Evolutionary conservation across 2,113 vertebrate species (phyloP).

Genomic region (Anser cygnoides): DNA sequence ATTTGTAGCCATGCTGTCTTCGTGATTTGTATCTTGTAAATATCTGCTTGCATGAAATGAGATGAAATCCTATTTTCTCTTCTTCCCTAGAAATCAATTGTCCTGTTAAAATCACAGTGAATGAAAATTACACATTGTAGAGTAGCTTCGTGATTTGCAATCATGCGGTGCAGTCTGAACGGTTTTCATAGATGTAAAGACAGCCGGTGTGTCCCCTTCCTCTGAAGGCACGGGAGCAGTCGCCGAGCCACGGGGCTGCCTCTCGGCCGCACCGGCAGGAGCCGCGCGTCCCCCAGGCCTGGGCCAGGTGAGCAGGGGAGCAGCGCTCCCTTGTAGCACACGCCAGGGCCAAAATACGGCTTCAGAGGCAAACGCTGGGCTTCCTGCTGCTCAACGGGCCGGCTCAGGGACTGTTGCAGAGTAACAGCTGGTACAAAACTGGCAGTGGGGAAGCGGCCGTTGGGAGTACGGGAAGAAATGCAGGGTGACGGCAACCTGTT

Average conservation of each 20-base stretch:
- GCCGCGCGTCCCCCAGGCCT: background rate
- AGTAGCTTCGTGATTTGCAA: background rate
- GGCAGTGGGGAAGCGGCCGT: background rate
- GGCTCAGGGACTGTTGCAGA: background rate
- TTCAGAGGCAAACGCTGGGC: background rate
- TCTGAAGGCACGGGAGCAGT: too few relatives aligned
- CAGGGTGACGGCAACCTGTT: accelerated
- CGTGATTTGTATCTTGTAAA: background rate
- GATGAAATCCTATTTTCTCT: background rate
- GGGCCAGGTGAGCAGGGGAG: accelerated
- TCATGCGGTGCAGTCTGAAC: background rate
- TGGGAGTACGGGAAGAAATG: background rate
- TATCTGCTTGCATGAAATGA: background rate
- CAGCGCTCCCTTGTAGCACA: accelerated
- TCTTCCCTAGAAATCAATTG: background rate
- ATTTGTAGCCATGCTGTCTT: background rate
- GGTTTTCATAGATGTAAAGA: background rate
- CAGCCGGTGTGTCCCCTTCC: background rate
- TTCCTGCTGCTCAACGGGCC: too few relatives aligned
- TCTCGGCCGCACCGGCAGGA: too few relatives aligned
- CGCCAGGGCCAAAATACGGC: accelerated
- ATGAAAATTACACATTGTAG: background rate
- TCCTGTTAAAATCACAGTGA: background rate
- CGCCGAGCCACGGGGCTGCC: too few relatives aligned
- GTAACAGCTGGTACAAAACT: background rate